Conservation (phyloP, 2,797 vertebrate species). For the Oryzias dopingdopingensis region DNA sequence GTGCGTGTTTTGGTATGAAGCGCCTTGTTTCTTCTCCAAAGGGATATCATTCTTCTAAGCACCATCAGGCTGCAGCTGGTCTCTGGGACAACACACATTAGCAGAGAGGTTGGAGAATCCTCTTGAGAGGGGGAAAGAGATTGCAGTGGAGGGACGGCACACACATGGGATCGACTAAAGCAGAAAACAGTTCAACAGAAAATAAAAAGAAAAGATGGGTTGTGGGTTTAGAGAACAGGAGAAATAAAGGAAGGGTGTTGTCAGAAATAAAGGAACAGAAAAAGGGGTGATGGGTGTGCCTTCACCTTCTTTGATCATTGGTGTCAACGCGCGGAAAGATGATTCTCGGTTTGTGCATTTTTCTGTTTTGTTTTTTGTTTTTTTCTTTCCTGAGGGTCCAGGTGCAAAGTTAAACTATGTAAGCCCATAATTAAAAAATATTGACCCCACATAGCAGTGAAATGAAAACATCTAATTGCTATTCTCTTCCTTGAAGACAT, state of each 20-base stretch:
- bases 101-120: constrained; percentile 46
- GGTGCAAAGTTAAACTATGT: not conserved
- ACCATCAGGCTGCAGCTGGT: constrained; percentile 48
- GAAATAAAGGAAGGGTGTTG: constrained; percentile 66
- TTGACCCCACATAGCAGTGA: not conserved
- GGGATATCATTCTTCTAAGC: constrained; percentile 34
- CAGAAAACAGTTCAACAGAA: constrained; percentile 9
- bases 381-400: constrained; percentile 14
- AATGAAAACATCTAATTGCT: not conserved
- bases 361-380: constrained; percentile 13
- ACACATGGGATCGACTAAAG: constrained; percentile 32
- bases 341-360: constrained; percentile 41
- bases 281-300: constrained; percentile 56
- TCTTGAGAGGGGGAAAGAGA: constrained; percentile 15
- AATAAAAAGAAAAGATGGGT: constrained; percentile 33
- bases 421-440: not conserved
- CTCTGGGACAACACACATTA: constrained; percentile 50
- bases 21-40: constrained; percentile 12
- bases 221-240: constrained; percentile 37
- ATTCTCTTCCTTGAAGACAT: not conserved
- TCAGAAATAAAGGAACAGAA: constrained; percentile 52
- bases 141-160: constrained; percentile 19
- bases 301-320: constrained; percentile 64
- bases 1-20: constrained; percentile 12
- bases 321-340: constrained; percentile 47